phyloP scores from a whole-genome alignment of 2,888 invertebrate genomes.

The Dysmachus trigonus region DNA sequence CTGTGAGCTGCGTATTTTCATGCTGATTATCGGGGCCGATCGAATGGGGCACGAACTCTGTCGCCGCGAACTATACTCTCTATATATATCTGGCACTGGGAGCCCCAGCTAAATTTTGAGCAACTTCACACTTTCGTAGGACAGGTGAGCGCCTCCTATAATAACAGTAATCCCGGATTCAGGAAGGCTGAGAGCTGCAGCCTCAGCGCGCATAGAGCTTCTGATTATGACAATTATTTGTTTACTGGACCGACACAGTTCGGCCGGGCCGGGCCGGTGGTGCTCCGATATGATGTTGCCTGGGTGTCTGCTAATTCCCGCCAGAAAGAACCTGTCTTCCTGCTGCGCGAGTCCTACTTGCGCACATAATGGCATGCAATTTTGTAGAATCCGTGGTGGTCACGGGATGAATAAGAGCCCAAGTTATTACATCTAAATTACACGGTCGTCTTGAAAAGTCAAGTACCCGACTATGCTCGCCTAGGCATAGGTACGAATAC shows the following conservation, averaged over 20 bases:
- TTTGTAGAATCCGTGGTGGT: constrained; percentile 31
- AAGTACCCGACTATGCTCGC: neutral
- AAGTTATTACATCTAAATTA: constrained; percentile 38
- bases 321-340: constrained; percentile 21
- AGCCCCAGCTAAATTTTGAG: constrained; percentile 21
- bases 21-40: neutral
- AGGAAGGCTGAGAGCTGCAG: constrained; percentile 14
- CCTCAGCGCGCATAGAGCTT: constrained; percentile 5
- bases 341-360: constrained; percentile 14
- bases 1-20: neutral
- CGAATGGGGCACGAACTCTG: neutral
- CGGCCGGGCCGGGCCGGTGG: no score
- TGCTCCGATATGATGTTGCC: constrained; percentile 9
- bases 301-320: constrained; percentile 35
- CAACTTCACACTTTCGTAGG: constrained; percentile 40
- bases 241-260: neutral
- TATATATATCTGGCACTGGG: neutral
- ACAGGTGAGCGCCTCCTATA: constrained; percentile 28
- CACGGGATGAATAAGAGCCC: constrained; percentile 29
- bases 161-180: constrained; percentile 33
- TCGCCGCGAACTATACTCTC: neutral
- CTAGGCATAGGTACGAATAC: constrained; percentile 15
- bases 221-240: constrained; percentile 43
- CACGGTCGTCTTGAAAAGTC: constrained; percentile 36
- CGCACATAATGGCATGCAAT: constrained; percentile 38